phyloP scores from a whole-genome alignment of 1,140 invertebrate genomes.

The Bombus balteatus region DNA sequence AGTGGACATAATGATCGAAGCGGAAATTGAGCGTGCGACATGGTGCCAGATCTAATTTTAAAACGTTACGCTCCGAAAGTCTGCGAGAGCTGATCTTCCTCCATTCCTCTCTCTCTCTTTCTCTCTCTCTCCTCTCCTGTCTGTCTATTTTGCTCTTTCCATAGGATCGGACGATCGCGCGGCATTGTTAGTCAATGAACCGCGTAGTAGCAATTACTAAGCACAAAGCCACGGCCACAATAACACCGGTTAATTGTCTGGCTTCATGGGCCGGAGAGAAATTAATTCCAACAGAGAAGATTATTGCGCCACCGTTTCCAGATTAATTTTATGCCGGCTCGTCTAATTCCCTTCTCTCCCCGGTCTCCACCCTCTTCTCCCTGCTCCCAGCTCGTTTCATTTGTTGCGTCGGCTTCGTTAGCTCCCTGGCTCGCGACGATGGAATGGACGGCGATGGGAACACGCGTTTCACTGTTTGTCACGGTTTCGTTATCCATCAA shows the following conservation, averaged over 20 bases:
- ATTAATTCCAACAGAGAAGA: constrained; percentile 50
- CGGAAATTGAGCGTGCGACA: constrained; percentile 41
- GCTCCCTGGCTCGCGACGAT: not conserved
- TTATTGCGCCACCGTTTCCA: constrained; percentile 17
- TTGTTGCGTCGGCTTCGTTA: not conserved
- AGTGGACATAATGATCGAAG: constrained; percentile 10
- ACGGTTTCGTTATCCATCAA: not conserved
- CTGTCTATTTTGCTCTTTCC: not conserved
- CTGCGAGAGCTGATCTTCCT: not conserved
- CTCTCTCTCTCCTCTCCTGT: not conserved
- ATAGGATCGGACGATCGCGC: constrained; percentile 12
- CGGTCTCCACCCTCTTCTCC: not conserved
- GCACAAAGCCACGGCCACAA: constrained; percentile 54
- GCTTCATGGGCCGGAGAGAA: constrained; percentile 40
- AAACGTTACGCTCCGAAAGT: constrained; percentile 31
- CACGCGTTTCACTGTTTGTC: not conserved
- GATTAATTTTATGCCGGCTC: constrained; percentile 40
- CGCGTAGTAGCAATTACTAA: constrained; percentile 51
- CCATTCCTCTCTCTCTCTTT: not conserved
- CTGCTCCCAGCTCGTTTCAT: not conserved
- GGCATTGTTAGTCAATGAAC: constrained; percentile 55
- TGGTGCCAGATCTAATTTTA: constrained; percentile 50
- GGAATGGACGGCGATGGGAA: not conserved
- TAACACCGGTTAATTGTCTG: constrained; percentile 48
- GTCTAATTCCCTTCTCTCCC: constrained; percentile 1